A percentile compares a stretch with the other conserved stretches of the same genome.
phyloP scores from a whole-genome alignment of 2,888 invertebrate genomes.

The Syrista parreyssii region DNA sequence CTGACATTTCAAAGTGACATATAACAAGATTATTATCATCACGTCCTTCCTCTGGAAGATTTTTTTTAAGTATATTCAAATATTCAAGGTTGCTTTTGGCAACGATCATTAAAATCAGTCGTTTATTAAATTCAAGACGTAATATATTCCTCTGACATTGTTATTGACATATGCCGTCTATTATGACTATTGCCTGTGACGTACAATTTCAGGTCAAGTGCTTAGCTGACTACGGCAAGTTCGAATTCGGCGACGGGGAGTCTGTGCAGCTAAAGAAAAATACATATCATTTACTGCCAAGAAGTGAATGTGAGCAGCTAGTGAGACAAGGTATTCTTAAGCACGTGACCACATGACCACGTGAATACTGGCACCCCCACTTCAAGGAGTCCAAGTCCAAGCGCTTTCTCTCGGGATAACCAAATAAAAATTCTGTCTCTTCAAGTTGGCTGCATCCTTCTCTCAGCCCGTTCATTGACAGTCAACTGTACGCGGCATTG shows the following conservation, averaged over 20 bases:
- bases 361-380: not conserved
- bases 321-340: constrained; percentile 90
- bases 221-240: constrained; percentile 89
- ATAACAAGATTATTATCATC: not conserved
- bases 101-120: not conserved
- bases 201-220: constrained; percentile 74
- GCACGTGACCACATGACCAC: constrained; percentile 70
- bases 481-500: not conserved
- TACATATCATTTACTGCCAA: constrained; percentile 89
- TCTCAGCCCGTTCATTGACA: not conserved
- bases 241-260: constrained; percentile 95
- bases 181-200: constrained; percentile 16
- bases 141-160: not conserved
- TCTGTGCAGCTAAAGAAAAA: constrained; percentile 89
- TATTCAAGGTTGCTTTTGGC: not conserved
- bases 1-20: constrained; percentile 1
- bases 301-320: constrained; percentile 89
- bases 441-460: not conserved
- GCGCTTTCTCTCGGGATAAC: not conserved
- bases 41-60: not conserved
- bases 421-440: not conserved
- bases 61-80: not conserved
- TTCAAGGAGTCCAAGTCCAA: not conserved
- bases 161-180: not conserved
- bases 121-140: too few species aligned